Evolutionary conservation across 2,113 vertebrate species (phyloP).

Genomic region (Syngnathus floridae): DNA sequence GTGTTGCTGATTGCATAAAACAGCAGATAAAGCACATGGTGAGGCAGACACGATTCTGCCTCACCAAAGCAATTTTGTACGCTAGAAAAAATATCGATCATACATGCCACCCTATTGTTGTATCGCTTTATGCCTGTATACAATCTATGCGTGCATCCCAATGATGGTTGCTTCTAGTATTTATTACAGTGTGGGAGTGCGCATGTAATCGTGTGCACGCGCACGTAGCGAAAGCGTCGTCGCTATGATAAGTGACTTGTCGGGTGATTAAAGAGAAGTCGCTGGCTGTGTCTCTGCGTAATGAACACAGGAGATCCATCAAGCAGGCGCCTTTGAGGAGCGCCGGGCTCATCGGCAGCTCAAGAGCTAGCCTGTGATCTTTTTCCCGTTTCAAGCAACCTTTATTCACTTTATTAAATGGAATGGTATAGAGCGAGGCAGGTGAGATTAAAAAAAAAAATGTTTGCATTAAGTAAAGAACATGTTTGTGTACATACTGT

Average conservation of each 20-base stretch:
- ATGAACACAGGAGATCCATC: constrained; percentile 69
- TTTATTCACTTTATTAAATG: constrained; percentile 71
- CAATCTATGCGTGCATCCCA: constrained; percentile 9
- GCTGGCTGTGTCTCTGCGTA: constrained; percentile 60
- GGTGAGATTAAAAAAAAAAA: constrained; percentile 38
- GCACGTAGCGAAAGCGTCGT: constrained; percentile 27
- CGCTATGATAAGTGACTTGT: constrained; percentile 66
- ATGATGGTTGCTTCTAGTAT: constrained; percentile 18
- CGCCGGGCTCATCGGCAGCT: constrained; percentile 55
- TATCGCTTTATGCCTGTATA: constrained; percentile 6
- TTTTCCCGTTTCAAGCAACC: constrained; percentile 55
- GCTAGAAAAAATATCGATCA: too few species aligned
- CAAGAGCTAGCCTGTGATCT: constrained; percentile 62
- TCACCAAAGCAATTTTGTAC: neutral
- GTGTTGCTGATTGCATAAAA: too few species aligned
- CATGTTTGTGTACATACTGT: constrained; percentile 54
- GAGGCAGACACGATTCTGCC: too few species aligned
- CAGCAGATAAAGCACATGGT: too few species aligned
- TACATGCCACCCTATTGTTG: too few species aligned
- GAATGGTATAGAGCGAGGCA: constrained; percentile 61
- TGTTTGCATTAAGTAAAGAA: constrained; percentile 50
- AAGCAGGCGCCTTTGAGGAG: constrained; percentile 62
- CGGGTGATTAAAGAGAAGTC: constrained; percentile 66
- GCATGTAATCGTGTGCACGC: constrained; percentile 10
- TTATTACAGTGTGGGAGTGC: constrained; percentile 1